Evolutionary conservation across 2,113 vertebrate species (phyloP).

Genomic region (Actinemys pallida): DNA sequence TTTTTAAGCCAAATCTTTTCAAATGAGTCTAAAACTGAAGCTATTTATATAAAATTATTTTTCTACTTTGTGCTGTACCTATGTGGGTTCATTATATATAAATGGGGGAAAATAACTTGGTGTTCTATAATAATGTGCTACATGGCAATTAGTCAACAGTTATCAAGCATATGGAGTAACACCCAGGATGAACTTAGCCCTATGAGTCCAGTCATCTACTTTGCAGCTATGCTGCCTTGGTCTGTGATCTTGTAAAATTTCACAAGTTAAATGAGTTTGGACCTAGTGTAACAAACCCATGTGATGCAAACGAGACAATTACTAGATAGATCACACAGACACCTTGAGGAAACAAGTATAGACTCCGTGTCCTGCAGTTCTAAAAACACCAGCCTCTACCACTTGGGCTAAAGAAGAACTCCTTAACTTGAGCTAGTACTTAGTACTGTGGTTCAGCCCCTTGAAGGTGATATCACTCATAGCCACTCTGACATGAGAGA

Average conservation of each 20-base stretch:
- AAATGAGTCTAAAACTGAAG: background rate
- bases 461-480: background rate
- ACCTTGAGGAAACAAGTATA: background rate
- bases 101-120: slow-evolving; percentile 19
- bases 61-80: background rate
- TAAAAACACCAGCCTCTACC: background rate
- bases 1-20: slow-evolving; percentile 7
- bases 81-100: background rate
- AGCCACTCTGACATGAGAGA: background rate
- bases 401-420: background rate
- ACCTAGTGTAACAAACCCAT: slow-evolving; percentile 18
- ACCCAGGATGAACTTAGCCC: background rate
- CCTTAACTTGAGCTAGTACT: background rate
- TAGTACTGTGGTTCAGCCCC: background rate
- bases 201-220: slow-evolving; percentile 36
- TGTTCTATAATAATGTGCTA: slow-evolving; percentile 26
- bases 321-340: background rate
- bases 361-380: background rate
- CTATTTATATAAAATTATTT: slow-evolving; percentile 3
- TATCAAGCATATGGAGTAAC: slow-evolving; percentile 16
- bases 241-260: slow-evolving; percentile 46
- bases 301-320: background rate
- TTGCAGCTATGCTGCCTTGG: background rate
- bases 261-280: slow-evolving; percentile 28
- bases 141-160: slow-evolving; percentile 28